Conservation (phyloP, 2,888 invertebrate genomes). For the Panzeria rudis region DNA sequence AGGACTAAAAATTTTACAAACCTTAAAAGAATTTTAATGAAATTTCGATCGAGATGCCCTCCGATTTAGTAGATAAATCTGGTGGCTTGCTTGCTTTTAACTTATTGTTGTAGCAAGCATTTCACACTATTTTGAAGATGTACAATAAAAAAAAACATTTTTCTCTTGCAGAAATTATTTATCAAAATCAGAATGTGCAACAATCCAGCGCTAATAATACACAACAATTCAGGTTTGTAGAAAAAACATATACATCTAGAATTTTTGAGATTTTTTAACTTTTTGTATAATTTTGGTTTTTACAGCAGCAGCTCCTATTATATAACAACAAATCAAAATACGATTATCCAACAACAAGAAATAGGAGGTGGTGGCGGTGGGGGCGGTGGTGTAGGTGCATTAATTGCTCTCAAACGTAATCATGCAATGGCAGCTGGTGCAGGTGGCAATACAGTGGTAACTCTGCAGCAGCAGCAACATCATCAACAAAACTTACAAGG, state of each 20-base stretch:
- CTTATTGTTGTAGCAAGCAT: too few species aligned
- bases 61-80: too few species aligned
- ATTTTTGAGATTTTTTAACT: not conserved
- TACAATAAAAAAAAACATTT: not conserved
- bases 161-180: constrained; percentile 79
- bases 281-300: not conserved
- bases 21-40: too few species aligned
- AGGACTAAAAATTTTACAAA: too few species aligned
- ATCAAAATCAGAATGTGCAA: constrained; percentile 80
- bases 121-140: too few species aligned
- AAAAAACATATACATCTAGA: not conserved
- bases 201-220: constrained; percentile 81
- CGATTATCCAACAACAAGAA: constrained; percentile 73
- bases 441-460: constrained; percentile 70
- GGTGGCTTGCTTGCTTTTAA: too few species aligned
- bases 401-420: constrained; percentile 82
- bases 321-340: constrained; percentile 81
- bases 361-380: constrained; percentile 65
- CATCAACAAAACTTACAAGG: constrained; percentile 75
- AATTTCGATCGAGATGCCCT: too few species aligned
- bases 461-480: constrained; percentile 75
- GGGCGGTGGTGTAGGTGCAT: constrained; percentile 77
- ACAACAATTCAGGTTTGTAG: constrained; percentile 81
- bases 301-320: constrained; percentile 81
- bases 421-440: constrained; percentile 80